Evolutionary conservation across 1,140 invertebrate species (phyloP), one percentile per base, ranked within the genome.

Genomic region (Tetramorium alpestre): DNA sequence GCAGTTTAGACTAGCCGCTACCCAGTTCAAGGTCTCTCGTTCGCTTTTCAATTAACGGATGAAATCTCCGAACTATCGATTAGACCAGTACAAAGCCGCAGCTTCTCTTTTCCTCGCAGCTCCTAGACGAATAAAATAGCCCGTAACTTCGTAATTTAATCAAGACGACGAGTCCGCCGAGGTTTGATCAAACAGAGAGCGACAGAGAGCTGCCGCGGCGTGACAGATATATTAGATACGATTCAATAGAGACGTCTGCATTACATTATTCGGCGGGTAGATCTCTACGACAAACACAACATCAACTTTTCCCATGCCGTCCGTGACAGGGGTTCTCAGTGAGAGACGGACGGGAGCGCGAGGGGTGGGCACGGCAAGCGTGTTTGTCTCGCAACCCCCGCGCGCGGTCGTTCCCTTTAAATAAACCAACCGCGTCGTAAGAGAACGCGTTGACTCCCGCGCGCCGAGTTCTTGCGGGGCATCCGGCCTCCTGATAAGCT

Each of bases 171-270:
- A 28, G 44, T 51, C 54, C 86, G 84, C 87, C 87, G 85, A 91
- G 91, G 89, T 85, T 90, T 93, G 90, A 91, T 88, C 91, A 92
- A 93, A 93, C 88, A 93, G 13, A 62, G 58, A 51, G 33, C 62
- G 67, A 58, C 67, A 16, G 38, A 51, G 67, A 13, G 65, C 33
- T 4, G 33, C 76, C 85, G 82, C 92, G 89, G 88, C 33, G 33
- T 94, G 94, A 94, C 93, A 94, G 94, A 94, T 94, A 95, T 95
- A 95, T 95, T 95, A 95, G 94, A 92, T 93, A 92, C 92, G 93
- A 91, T 90, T 94, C 91, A 94, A 95, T 94, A 92, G 92, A 94
- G 89, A 84, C 62, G 87, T 86, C 70, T 93, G 90, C 91, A 92
- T 93, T 94, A 93, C 92, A 94, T 95, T 95, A 95, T 94, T 95